Base-by-base conservation (phyloP, 2,797 vertebrate genomes). In the Sphenopsis melanotis region DNA sequence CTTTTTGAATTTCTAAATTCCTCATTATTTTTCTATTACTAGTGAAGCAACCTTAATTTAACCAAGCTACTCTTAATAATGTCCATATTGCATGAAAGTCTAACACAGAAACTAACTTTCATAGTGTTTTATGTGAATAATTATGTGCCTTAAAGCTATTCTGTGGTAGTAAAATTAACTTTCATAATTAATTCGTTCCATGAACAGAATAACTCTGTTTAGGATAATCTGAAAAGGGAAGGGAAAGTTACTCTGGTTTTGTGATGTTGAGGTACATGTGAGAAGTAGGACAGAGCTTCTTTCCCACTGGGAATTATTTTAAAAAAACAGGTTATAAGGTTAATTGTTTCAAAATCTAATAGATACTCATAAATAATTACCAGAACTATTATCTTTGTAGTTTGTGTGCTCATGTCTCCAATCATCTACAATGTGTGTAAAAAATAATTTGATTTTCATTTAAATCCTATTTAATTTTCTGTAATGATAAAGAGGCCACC, bases 321-420 rank as follows among this genome's bases (percentile, higher is more conserved):
- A 64, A 69, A 65, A 75, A 52, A 37, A 37, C 16, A 81, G 19
- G 63, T 77, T 83, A 52, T 36, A 92, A 87, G 70, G 60, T 71
- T 68, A 84, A 92, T 74, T 78, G 12, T 78, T 94, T 78, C 60
- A 89, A 90, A 95, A 88, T 71, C 13, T 53, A 64, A 72, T 81
- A 63, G 44, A 59, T 41, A 74, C 23, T 46, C 50, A 83, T 85
- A 61, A 88, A 61, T 90, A 89, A 72, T 69, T 50, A 85, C 36
- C 27, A 71, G 69, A 88, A 74, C 52, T 87, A 50, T 22, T 72
- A 65, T 80, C 83, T 86, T 80, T 76, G 37, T 85, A 90, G 80
- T 85, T 85, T 90, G 50, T 76, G 50, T 65, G 59, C n/a, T 83
- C 57, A 41, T 83, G 32, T 69, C 55, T 83, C 65, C 36, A 65